Evolutionary conservation across 2,888 invertebrate genomes (phyloP).

Genomic region (Hypselothyrea guttata): DNA sequence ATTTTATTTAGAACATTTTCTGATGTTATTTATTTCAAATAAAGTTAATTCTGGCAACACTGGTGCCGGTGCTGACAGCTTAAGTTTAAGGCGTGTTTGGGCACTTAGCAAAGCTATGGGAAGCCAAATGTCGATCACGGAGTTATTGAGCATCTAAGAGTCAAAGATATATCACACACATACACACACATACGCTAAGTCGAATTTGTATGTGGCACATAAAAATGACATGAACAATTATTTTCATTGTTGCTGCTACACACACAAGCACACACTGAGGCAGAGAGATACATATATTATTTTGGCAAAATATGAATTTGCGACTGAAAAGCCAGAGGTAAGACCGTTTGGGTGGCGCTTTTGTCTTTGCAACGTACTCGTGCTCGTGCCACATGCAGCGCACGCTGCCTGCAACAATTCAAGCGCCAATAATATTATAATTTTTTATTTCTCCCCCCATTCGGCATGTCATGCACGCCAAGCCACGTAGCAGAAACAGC

Average conservation of each 20-base stretch:
- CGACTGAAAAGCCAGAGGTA: slow-evolving; percentile 41
- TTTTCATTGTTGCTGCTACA: slow-evolving; percentile 25
- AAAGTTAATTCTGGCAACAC: too few species aligned
- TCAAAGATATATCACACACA: slow-evolving; percentile 21
- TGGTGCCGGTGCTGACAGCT: slow-evolving; percentile 16
- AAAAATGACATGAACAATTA: slow-evolving; percentile 65
- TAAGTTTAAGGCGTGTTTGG: slow-evolving; percentile 54
- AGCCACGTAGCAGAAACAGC: slow-evolving; percentile 41
- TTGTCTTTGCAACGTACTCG: slow-evolving; percentile 63
- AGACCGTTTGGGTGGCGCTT: slow-evolving; percentile 68
- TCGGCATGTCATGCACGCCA: slow-evolving; percentile 32
- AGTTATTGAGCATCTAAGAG: slow-evolving; percentile 33
- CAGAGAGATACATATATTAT: slow-evolving; percentile 10
- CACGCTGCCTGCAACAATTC: slow-evolving; percentile 53
- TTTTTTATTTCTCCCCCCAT: slow-evolving; percentile 29
- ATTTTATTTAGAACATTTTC: too few species aligned
- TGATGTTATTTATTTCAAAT: too few species aligned
- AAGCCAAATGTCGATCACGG: slow-evolving; percentile 52
- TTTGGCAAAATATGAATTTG: slow-evolving; percentile 45
- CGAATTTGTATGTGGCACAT: slow-evolving; percentile 53
- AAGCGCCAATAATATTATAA: slow-evolving; percentile 65
- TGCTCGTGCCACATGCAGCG: slow-evolving; percentile 67
- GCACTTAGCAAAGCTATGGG: slow-evolving; percentile 50
- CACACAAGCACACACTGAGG: slow-evolving; percentile 22
- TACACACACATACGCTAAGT: slow-evolving; percentile 4